These are phyloP conservation scores for Smithornis capensis DNA, from an alignment of 2,113 vertebrate genomes.

Conservation along the genomic window DNA sequence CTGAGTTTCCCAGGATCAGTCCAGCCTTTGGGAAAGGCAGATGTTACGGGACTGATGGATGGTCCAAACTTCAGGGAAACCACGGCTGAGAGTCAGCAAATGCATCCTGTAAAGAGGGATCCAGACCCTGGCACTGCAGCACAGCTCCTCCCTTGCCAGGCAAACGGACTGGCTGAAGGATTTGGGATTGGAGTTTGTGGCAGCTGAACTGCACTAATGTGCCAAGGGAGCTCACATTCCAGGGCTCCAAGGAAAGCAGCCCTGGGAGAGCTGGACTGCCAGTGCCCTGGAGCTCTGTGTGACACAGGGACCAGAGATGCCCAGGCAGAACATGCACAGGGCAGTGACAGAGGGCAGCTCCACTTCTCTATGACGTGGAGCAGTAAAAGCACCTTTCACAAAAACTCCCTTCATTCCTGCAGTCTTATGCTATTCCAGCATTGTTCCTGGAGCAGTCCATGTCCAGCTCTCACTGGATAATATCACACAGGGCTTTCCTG, in stretches of 20 bases:
- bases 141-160: background rate
- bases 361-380: fast-evolving
- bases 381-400: background rate
- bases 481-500: background rate
- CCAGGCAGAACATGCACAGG: background rate
- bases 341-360: fast-evolving
- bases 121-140: background rate
- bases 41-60: background rate
- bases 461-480: background rate
- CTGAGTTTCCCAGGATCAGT: background rate
- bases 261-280: background rate
- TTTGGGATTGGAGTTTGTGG: background rate
- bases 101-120: background rate
- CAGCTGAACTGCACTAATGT: background rate
- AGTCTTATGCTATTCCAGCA: background rate
- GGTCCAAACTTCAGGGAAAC: background rate
- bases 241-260: background rate
- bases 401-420: background rate
- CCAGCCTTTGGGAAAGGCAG: background rate
- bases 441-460: background rate
- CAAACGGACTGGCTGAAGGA: background rate
- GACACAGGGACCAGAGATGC: fast-evolving
- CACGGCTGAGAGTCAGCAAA: background rate
- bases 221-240: background rate
- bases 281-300: background rate